These are phyloP conservation scores for Proterorhinus semilunaris DNA, from an alignment of 2,113 vertebrate genomes.

Conservation along the genomic window DNA sequence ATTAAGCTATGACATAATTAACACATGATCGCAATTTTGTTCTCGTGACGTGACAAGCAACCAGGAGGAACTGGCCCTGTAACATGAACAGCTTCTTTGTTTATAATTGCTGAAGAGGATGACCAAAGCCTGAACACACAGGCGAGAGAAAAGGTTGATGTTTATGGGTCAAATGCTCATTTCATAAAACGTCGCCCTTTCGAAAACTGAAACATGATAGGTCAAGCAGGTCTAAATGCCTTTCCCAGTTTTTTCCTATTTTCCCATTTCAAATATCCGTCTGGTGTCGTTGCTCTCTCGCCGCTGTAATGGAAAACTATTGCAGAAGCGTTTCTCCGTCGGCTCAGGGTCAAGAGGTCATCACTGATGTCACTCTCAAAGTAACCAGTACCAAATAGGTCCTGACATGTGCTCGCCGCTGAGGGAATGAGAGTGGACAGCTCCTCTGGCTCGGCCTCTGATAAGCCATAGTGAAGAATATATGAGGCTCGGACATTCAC, in stretches of 20 bases:
- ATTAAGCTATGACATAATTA: too few relatives aligned
- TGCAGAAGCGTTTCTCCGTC: conserved; percentile 73
- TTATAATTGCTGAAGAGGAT: conserved; percentile 15
- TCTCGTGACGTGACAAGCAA: not conserved
- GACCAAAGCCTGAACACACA: conserved; percentile 19
- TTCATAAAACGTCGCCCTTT: conserved; percentile 59
- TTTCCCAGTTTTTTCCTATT: conserved; percentile 69
- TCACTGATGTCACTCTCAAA: conserved; percentile 80
- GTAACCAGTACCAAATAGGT: conserved; percentile 82
- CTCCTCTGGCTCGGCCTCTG: conserved; percentile 59
- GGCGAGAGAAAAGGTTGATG: conserved; percentile 32
- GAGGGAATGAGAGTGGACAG: conserved; percentile 72
- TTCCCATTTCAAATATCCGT: conserved; percentile 71
- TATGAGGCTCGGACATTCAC: conserved; percentile 45
- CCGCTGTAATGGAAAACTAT: conserved; percentile 80
- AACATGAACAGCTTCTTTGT: not conserved
- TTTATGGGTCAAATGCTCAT: conserved; percentile 58
- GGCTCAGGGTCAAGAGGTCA: conserved; percentile 70
- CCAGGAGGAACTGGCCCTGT: not conserved
- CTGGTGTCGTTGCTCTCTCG: conserved; percentile 62
- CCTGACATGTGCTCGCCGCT: conserved; percentile 76
- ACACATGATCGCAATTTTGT: too few relatives aligned
- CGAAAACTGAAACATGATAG: conserved; percentile 72
- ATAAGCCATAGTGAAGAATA: conserved; percentile 69
- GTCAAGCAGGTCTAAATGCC: conserved; percentile 75